Evolutionary conservation across 2,888 invertebrate genomes (phyloP).

Genomic region (Cheilosia scutellata): DNA sequence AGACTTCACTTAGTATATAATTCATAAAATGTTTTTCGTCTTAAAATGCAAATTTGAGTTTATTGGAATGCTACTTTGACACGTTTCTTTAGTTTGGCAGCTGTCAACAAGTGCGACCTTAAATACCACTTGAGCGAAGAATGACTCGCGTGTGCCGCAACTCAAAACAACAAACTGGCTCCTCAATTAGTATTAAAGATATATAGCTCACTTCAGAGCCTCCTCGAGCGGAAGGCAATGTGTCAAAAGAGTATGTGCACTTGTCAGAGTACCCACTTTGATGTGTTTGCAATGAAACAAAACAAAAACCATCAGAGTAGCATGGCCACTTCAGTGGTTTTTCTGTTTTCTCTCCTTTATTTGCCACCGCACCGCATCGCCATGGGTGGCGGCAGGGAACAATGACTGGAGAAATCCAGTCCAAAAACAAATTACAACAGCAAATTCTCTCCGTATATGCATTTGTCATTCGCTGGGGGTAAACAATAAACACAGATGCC

Average conservation of each 20-base stretch:
- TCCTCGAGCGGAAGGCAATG: slow-evolving; percentile 63
- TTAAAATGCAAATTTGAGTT: slow-evolving; percentile 4
- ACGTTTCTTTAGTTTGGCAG: slow-evolving; percentile 38
- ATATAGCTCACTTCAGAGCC: slow-evolving; percentile 50
- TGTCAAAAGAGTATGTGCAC: slow-evolving; percentile 74
- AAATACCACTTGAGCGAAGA: slow-evolving; percentile 36
- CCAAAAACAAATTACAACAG: slow-evolving; percentile 21
- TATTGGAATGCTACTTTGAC: slow-evolving; percentile 19
- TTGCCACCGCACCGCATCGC: slow-evolving; percentile 10
- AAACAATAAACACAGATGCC: slow-evolving; percentile 67
- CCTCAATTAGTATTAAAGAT: slow-evolving; percentile 63
- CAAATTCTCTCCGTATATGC: slow-evolving; percentile 38
- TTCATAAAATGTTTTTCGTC: slow-evolving; percentile 1
- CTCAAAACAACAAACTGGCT: slow-evolving; percentile 42
- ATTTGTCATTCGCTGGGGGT: slow-evolving; percentile 60
- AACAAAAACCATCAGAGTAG: slow-evolving; percentile 33
- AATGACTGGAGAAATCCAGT: slow-evolving; percentile 44
- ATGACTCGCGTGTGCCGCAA: slow-evolving; percentile 54
- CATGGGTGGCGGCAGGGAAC: slow-evolving; percentile 55
- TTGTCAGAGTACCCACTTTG: slow-evolving; percentile 69
- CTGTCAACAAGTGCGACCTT: slow-evolving; percentile 66
- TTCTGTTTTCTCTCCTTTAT: slow-evolving; percentile 19
- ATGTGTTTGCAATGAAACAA: slow-evolving; percentile 26
- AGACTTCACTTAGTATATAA: slow-evolving; percentile 26
- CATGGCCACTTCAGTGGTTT: slow-evolving; percentile 56